These are phyloP conservation scores for Enteromius mattozi DNA, from an alignment of 2,797 vertebrate genomes.

Conservation along the genomic window DNA sequence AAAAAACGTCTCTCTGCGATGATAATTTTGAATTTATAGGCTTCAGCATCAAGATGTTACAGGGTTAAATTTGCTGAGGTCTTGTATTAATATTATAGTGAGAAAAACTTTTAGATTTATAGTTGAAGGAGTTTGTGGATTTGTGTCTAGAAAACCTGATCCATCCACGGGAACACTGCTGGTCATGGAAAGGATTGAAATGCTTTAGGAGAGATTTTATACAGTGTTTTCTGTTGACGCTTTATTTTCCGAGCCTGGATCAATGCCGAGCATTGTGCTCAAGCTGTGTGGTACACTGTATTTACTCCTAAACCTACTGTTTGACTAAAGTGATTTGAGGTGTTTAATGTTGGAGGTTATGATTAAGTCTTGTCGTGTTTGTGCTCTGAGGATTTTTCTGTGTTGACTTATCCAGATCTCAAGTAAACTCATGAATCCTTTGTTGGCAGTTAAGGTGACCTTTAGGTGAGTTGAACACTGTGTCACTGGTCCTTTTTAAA, in stretches of 20 bases:
- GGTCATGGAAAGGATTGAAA: conserved; percentile 35
- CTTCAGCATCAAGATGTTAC: background rate
- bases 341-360: conserved; percentile 36
- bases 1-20: background rate
- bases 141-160: conserved; percentile 33
- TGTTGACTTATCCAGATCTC: conserved; percentile 28
- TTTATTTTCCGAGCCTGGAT: conserved; percentile 23
- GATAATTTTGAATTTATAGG: background rate
- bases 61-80: conserved; percentile 26
- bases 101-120: conserved; percentile 5
- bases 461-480: conserved; percentile 10
- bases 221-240: conserved; percentile 43
- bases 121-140: background rate
- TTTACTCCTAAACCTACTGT: conserved; percentile 20
- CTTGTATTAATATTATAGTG: conserved; percentile 10
- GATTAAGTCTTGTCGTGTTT: conserved; percentile 18
- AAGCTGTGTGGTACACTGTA: conserved; percentile 20
- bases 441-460: conserved; percentile 12
- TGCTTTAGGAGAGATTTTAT: conserved; percentile 41
- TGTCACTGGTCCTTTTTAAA: background rate
- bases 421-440: conserved; percentile 27
- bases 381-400: conserved; percentile 25
- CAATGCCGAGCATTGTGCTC: conserved; percentile 4
- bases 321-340: conserved; percentile 22
- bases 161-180: conserved; percentile 46